phyloP scores from a whole-genome alignment of 2,797 vertebrate genomes.

The Xenentodon cancila region DNA sequence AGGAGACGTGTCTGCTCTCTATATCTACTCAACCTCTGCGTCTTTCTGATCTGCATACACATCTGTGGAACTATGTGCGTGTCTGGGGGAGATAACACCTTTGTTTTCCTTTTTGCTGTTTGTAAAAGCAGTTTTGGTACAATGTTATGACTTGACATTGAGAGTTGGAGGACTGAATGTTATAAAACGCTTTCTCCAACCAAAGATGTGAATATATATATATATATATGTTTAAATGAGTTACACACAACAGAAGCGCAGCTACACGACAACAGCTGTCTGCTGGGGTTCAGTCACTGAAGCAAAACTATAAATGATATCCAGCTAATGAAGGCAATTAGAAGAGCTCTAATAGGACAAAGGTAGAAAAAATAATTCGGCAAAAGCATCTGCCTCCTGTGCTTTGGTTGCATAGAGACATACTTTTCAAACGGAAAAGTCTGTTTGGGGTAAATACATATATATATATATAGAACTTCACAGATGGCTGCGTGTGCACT shows the following conservation, averaged over 20 bases:
- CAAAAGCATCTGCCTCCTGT: not conserved
- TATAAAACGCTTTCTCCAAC: constrained; percentile 1
- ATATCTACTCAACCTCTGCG: not conserved
- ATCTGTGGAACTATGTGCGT: too few relatives aligned
- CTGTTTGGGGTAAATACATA: constrained; percentile 2
- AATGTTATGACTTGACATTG: too few relatives aligned
- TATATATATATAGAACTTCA: not conserved
- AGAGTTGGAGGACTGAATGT: not conserved
- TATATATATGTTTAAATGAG: not conserved
- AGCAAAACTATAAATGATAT: too few relatives aligned
- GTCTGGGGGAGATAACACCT: too few relatives aligned
- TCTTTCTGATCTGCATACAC: not conserved
- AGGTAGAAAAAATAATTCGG: not conserved
- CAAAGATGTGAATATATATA: not conserved
- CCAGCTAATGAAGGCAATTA: too few relatives aligned
- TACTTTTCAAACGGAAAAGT: not conserved
- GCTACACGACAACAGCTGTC: too few relatives aligned
- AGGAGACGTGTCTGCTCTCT: constrained; percentile 28
- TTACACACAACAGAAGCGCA: too few relatives aligned
- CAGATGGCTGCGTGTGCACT: constrained; percentile 1
- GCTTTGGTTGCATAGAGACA: not conserved
- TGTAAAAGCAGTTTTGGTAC: too few relatives aligned
- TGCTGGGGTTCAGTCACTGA: too few relatives aligned
- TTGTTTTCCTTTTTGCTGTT: too few relatives aligned
- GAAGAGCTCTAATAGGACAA: too few relatives aligned